Evolutionary conservation across 1,140 invertebrate species (phyloP), one percentile per base, ranked within the genome.

Genomic region (Zaprionus kolodkinae): DNA sequence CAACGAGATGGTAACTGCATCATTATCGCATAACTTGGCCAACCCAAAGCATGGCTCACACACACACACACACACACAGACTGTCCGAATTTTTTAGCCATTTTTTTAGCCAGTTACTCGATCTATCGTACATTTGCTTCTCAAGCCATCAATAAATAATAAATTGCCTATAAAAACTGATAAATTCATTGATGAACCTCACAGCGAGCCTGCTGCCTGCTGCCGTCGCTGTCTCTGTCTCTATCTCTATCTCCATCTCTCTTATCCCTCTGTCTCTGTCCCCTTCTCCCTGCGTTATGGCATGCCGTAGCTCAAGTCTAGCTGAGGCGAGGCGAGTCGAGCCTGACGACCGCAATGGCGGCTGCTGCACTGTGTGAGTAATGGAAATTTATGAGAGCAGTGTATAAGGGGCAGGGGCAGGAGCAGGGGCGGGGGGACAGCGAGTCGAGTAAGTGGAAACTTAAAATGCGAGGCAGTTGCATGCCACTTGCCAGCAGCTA

Each of bases 121-220:
- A 54, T 56, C 33, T 50, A 43, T 69, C 38, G 38, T 30, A 38
- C 21, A 21, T 21, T 33, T 48, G 7, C 15, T 43, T 38, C 21
- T 50, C 63, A 57, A 12, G 59, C 78, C 76, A 87, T 87, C 83
- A 87, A 87, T 88, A 87, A 87, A 87, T 87, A 87, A 87, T 87
- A 87, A 87, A 87, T 87, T 87, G 83, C 84, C 84, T 88, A 87
- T 87, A 87, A 87, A 87, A 87, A 87, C 83, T 87, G 83, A 87
- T 87, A 83, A 87, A 87, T 87, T 87, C 84, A 87, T 87, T 87
- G 83, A 87, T 87, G 83, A 88, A 87, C 83, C 72, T 79, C 66
- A 55, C 48, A 76, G 50, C 38, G 52, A 12, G 35, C 50, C 40
- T 52, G 61, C 48, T 21, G 17, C 15, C 54, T n/a, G 43, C 27